phyloP scores from a whole-genome alignment of 23 tunicate genomes.

The Aplidium turbinatum region DNA sequence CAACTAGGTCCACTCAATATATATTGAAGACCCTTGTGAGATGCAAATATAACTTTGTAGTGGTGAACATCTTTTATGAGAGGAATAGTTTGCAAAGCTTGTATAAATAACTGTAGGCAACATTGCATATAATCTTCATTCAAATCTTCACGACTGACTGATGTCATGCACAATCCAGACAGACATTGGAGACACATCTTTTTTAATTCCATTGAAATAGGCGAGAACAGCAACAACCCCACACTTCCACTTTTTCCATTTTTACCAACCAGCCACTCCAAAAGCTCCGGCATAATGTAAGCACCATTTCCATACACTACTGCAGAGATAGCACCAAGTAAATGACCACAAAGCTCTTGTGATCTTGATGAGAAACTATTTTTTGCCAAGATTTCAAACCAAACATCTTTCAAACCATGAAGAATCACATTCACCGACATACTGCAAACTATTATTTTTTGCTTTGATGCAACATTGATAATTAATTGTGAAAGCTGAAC shows the following conservation, averaged over 20 bases:
- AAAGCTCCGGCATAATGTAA: conserved; percentile 53
- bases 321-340: conserved; percentile 70
- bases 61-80: conserved; percentile 9
- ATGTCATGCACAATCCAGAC: conserved; percentile 51
- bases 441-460: conserved; percentile 45
- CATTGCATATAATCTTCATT: conserved; percentile 36
- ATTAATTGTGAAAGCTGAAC: conserved; percentile 27
- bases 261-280: conserved; percentile 49
- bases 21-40: conserved; percentile 66
- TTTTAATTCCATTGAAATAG: conserved; percentile 30
- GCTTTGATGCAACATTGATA: conserved; percentile 56
- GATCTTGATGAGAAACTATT: background rate
- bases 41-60: conserved; percentile 43
- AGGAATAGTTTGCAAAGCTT: conserved; percentile 44
- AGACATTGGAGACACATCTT: conserved; percentile 57
- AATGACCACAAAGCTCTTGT: conserved; percentile 3
- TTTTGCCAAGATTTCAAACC: conserved; percentile 29
- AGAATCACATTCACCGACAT: conserved; percentile 59
- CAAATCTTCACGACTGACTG: conserved; percentile 42
- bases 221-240: conserved; percentile 1
- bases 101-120: conserved; percentile 72
- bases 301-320: conserved; percentile 81
- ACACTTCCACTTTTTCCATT: conserved; percentile 33
- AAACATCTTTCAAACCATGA: conserved; percentile 46
- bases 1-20: conserved; percentile 31